phyloP scores from a whole-genome alignment of 53 echinoderm and acorn worm genomes.

The Pentamera pediparva region DNA sequence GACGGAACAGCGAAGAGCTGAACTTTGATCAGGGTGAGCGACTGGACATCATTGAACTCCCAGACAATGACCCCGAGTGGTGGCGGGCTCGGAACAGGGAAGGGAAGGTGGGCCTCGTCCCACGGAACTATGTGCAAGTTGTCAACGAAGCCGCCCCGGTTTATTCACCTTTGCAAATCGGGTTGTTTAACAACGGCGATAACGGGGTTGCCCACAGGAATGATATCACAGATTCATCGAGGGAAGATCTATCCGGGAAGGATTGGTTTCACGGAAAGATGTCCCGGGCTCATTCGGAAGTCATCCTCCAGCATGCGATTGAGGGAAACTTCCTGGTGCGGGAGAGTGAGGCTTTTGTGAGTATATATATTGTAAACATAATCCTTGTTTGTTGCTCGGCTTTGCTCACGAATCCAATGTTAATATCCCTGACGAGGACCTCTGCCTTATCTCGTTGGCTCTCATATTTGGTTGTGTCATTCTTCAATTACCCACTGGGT shows the following conservation, averaged over 20 bases:
- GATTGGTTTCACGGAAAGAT: conserved; percentile 89
- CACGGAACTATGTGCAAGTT: conserved; percentile 85
- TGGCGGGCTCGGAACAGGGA: conserved; percentile 87
- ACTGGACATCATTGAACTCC: conserved; percentile 82
- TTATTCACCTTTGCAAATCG: conserved; percentile 37
- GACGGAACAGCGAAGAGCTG: conserved; percentile 87
- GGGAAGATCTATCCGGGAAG: conserved; percentile 32
- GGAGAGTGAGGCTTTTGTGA: conserved; percentile 90
- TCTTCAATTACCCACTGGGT: too few species aligned
- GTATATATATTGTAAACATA: conserved; percentile 10
- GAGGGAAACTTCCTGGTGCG: conserved; percentile 82
- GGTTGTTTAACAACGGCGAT: conserved; percentile 33
- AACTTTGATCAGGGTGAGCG: conserved; percentile 81
- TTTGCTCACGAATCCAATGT: too few species aligned
- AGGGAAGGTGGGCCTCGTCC: conserved; percentile 75
- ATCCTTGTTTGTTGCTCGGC: neutral
- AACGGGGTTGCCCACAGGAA: conserved; percentile 5
- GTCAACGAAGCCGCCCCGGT: conserved; percentile 61
- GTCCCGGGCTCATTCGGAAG: conserved; percentile 71
- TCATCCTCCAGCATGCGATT: conserved; percentile 41
- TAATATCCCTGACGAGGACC: neutral
- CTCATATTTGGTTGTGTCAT: too few species aligned
- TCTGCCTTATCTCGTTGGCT: too few species aligned
- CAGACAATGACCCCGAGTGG: conserved; percentile 92
- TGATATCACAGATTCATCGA: neutral